Evolutionary conservation across 2,888 invertebrate species (phyloP).

Genomic region (Erynnis tages): DNA sequence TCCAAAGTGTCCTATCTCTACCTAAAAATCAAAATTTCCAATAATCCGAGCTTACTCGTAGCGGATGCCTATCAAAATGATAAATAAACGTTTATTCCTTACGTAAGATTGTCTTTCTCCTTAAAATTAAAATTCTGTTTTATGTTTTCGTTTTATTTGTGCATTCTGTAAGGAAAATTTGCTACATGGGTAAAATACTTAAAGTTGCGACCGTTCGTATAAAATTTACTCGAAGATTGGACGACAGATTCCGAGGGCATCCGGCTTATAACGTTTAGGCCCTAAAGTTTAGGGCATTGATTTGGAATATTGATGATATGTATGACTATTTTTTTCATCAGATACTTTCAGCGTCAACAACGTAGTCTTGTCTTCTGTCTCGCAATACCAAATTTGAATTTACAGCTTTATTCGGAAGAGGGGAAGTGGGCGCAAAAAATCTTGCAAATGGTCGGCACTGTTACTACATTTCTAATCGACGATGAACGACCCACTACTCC

Average conservation of each 20-base stretch:
- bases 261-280: constrained; percentile 53
- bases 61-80: too few relatives aligned
- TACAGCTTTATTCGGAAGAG: neutral
- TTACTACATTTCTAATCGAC: constrained; percentile 28
- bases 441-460: constrained; percentile 38
- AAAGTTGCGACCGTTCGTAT: too few relatives aligned
- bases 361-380: neutral
- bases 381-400: constrained; percentile 1
- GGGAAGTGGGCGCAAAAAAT: neutral
- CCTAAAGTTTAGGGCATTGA: constrained; percentile 61
- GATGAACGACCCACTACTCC: constrained; percentile 26
- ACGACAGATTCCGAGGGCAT: constrained; percentile 55
- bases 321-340: neutral
- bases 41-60: too few relatives aligned
- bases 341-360: neutral
- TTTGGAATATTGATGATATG: constrained; percentile 39
- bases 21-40: too few relatives aligned
- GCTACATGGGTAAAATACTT: too few relatives aligned
- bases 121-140: too few relatives aligned
- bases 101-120: too few relatives aligned
- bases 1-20: too few relatives aligned
- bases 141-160: too few relatives aligned
- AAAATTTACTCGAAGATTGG: constrained; percentile 40
- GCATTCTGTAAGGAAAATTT: too few relatives aligned
- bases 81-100: too few relatives aligned